Evolutionary conservation across 2,113 vertebrate genomes (phyloP).

Genomic region (Coptodon rendalli): DNA sequence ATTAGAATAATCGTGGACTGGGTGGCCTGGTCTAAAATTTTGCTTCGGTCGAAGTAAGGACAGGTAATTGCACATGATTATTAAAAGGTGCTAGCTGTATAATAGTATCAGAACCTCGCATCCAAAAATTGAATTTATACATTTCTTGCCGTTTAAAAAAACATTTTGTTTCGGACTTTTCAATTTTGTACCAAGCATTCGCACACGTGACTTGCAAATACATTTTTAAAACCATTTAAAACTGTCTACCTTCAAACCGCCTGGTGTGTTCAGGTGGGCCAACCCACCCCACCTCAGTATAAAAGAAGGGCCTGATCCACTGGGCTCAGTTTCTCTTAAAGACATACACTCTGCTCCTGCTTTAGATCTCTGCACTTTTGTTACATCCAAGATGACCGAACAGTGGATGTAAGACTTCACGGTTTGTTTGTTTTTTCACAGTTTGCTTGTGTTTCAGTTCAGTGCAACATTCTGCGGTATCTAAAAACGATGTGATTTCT

Average conservation of each 20-base stretch:
- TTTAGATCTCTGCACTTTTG: not conserved
- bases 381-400: not conserved
- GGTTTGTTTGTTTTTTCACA: not conserved
- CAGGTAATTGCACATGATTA: not conserved
- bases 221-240: not conserved
- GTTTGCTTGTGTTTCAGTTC: not conserved
- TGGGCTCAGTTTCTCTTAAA: not conserved
- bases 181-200: not conserved
- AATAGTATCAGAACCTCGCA: rapidly evolving
- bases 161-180: not conserved
- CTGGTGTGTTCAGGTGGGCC: not conserved
- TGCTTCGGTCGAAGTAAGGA: not conserved
- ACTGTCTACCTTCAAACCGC: not conserved
- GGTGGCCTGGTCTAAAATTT: not conserved
- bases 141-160: not conserved
- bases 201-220: not conserved
- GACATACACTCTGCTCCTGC: not conserved
- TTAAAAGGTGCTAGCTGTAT: not conserved
- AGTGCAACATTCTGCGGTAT: not conserved
- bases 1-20: not conserved
- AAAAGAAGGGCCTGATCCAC: not conserved
- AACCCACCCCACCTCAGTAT: not conserved
- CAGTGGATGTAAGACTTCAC: not conserved
- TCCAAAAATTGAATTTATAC: not conserved
- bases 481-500: not conserved